Evolutionary conservation across 2,113 vertebrate genomes (phyloP).

Genomic region (Nyctibius bracteatus): DNA sequence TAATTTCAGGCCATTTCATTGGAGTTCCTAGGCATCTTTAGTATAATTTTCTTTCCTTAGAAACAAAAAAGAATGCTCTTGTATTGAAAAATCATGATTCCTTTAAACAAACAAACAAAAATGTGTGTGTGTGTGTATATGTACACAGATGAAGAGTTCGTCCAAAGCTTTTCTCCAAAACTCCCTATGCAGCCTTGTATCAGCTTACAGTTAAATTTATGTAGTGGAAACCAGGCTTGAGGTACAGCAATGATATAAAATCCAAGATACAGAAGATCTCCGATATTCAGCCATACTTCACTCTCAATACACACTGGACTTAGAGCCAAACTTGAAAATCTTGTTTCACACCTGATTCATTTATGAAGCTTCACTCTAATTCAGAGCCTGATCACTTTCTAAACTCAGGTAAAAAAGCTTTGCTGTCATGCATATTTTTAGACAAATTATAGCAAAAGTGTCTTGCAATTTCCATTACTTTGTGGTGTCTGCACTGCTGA

Average conservation of each 20-base stretch:
- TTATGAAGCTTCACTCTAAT: constrained; percentile 37
- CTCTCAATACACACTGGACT: neutral
- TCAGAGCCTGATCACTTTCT: constrained; percentile 16
- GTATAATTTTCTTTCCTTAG: neutral
- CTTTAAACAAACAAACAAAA: neutral
- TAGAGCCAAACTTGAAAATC: neutral
- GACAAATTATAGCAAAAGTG: constrained; percentile 52
- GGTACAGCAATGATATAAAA: neutral
- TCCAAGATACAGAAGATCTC: neutral
- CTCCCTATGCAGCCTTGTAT: neutral
- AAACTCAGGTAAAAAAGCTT: constrained; percentile 53
- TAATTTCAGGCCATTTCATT: neutral
- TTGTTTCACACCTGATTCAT: neutral
- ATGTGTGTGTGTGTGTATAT: neutral
- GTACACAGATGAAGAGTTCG: neutral
- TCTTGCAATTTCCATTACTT: constrained; percentile 56
- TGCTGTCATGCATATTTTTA: constrained; percentile 53
- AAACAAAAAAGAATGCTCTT: neutral
- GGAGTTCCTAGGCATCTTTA: neutral
- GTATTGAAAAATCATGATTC: neutral
- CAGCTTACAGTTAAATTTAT: neutral
- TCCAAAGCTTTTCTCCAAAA: neutral
- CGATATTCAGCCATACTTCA: neutral
- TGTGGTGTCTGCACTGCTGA: constrained; percentile 43
- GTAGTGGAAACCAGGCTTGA: neutral